These are phyloP conservation scores for Podargus strigoides DNA, from an alignment of 2,797 vertebrate genomes.

Conservation along the genomic window DNA sequence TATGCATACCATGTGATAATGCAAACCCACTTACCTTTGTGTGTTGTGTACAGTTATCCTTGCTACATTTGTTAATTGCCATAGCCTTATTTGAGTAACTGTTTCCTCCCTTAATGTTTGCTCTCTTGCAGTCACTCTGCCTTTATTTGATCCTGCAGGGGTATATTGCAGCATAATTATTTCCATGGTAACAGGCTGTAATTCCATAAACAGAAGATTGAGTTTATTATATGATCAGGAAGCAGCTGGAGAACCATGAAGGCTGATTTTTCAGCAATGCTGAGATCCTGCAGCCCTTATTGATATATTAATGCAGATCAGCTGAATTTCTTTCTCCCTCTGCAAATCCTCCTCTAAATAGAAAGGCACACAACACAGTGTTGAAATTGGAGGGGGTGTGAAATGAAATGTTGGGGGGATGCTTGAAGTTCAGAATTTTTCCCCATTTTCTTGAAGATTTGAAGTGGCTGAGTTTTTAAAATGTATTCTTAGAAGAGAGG, in stretches of 20 bases:
- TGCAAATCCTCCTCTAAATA: not conserved
- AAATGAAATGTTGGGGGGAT: not conserved
- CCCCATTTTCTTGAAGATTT: not conserved
- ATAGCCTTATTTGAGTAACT: not conserved
- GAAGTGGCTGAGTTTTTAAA: not conserved
- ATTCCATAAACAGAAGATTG: constrained; percentile 60
- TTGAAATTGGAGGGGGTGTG: not conserved
- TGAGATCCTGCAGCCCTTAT: not conserved
- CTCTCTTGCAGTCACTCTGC: constrained; percentile 21
- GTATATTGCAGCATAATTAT: constrained; percentile 57
- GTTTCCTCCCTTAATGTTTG: constrained; percentile 29
- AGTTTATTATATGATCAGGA: constrained; percentile 49
- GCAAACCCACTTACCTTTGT: not conserved
- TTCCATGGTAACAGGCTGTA: constrained; percentile 60
- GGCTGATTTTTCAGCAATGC: constrained; percentile 23
- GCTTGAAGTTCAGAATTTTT: not conserved
- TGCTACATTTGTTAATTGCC: constrained; percentile 1
- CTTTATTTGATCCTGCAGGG: constrained; percentile 53
- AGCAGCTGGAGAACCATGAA: constrained; percentile 40
- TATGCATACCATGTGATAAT: not conserved
- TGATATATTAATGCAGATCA: not conserved
- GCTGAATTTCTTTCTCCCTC: not conserved
- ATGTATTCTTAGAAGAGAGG: not conserved
- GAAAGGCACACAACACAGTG: not conserved
- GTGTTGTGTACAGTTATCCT: not conserved